A percentile compares a stretch with the other conserved stretches of the same genome.
Conservation (phyloP, 2,888 invertebrate genomes). For the Drosophila heteroneura region DNA sequence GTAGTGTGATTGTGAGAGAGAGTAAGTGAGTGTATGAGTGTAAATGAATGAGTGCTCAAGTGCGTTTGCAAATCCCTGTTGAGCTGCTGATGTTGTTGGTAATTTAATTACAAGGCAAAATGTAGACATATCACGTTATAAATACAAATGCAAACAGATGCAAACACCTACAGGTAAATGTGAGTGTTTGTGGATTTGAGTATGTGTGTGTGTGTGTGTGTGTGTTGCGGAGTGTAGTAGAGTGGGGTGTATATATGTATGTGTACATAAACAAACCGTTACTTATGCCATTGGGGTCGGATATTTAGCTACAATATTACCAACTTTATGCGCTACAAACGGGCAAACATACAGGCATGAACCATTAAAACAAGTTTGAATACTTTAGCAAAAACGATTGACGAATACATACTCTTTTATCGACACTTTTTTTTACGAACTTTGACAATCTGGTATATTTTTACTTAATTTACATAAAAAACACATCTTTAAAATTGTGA, state of each 20-base stretch:
- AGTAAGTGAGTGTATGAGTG: constrained; percentile 10
- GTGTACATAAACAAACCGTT: constrained; percentile 21
- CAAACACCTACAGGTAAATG: constrained; percentile 7
- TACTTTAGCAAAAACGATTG: background rate
- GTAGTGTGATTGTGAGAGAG: constrained; percentile 7
- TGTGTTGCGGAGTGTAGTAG: background rate
- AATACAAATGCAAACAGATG: constrained; percentile 56
- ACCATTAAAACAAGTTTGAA: constrained; percentile 6
- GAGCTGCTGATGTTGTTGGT: constrained; percentile 34
- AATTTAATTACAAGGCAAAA: constrained; percentile 76
- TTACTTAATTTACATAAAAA: background rate
- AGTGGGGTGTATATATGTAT: background rate
- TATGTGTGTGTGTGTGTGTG: constrained; percentile 1
- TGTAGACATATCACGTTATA: constrained; percentile 65
- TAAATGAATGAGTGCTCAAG: constrained; percentile 33
- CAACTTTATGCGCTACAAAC: constrained; percentile 25
- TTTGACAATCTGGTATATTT: background rate
- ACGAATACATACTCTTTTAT: background rate
- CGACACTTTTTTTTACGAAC: background rate
- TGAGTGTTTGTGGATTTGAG: background rate
- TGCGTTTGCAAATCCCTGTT: constrained; percentile 40
- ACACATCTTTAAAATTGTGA: background rate
- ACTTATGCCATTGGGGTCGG: constrained; percentile 12
- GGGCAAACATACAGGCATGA: constrained; percentile 5
- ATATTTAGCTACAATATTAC: constrained; percentile 26